phyloP scores from a whole-genome alignment of 2,797 vertebrate genomes.

The Chrysocyon brachyurus region DNA sequence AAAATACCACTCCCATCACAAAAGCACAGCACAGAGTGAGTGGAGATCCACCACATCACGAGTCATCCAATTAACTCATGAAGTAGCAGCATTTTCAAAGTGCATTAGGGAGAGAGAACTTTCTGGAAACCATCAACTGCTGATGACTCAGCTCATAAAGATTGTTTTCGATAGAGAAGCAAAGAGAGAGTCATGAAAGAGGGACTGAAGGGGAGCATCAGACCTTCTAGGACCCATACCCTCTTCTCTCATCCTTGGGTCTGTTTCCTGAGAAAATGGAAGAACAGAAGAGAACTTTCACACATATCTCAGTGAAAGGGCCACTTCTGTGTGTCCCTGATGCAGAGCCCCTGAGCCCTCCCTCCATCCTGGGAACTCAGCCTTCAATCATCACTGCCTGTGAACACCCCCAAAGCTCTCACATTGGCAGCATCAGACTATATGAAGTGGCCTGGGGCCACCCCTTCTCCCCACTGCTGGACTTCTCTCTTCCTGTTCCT shows the following conservation, averaged over 20 bases:
- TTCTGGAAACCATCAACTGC: background rate
- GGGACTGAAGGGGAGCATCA: rapidly evolving
- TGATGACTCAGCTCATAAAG: background rate
- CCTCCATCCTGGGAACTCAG: background rate
- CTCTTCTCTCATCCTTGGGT: background rate
- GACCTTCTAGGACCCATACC: rapidly evolving
- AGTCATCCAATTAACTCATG: background rate
- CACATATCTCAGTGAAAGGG: no score
- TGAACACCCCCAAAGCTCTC: background rate
- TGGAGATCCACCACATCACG: background rate
- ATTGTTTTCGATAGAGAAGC: background rate
- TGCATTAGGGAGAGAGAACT: background rate
- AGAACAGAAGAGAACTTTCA: background rate
- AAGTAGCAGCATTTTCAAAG: background rate
- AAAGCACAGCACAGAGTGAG: background rate
- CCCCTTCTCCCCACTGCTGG: rapidly evolving
- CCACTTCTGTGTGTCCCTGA: background rate
- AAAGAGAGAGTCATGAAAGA: background rate
- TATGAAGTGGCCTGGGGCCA: background rate
- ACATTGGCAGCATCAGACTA: rapidly evolving
- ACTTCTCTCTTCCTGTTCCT: background rate
- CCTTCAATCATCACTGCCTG: background rate
- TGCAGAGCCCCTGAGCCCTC: background rate
- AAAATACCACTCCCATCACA: background rate
- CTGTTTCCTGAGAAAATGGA: background rate